phyloP scores from a whole-genome alignment of 2,888 invertebrate genomes.

The Epistrophe eligans region DNA sequence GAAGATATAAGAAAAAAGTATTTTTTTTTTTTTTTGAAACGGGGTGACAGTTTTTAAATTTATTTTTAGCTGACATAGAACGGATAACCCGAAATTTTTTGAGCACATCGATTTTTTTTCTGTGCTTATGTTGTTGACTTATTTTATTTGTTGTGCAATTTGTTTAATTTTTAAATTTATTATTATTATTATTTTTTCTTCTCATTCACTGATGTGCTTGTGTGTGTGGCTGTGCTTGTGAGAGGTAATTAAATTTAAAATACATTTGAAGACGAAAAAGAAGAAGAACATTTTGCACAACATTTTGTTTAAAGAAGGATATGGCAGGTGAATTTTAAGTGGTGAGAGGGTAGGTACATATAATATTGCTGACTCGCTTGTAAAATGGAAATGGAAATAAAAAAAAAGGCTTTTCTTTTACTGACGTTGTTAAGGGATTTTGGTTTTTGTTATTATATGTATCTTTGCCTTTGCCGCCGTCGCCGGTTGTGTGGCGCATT shows the following conservation, averaged over 20 bases:
- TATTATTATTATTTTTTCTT: background rate
- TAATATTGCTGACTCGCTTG: conserved; percentile 2
- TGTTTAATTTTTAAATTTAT: conserved; percentile 22
- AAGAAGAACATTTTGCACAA: conserved; percentile 44
- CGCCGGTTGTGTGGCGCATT: background rate
- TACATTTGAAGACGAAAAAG: conserved; percentile 37
- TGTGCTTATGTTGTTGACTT: conserved; percentile 46
- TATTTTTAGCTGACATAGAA: conserved; percentile 73
- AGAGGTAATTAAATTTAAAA: conserved; percentile 70
- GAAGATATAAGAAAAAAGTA: conserved; percentile 23
- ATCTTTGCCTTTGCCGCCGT: background rate
- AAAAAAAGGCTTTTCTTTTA: conserved; percentile 25
- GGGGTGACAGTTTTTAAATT: conserved; percentile 64
- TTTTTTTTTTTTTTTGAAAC: conserved; percentile 12
- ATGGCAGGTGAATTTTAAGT: conserved; percentile 48
- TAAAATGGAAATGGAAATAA: conserved; percentile 31
- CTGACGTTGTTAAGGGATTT: conserved; percentile 37
- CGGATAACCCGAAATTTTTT: conserved; percentile 68
- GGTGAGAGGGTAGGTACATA: background rate
- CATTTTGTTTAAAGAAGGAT: conserved; percentile 37
- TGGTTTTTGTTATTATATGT: conserved; percentile 8
- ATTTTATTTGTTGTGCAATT: conserved; percentile 55
- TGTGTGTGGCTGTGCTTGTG: conserved; percentile 34
- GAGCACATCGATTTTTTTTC: conserved; percentile 17
- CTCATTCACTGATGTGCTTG: background rate